These are phyloP conservation scores for Drosophila siamana DNA, from an alignment of 2,888 invertebrate species.

Conservation along the genomic window DNA sequence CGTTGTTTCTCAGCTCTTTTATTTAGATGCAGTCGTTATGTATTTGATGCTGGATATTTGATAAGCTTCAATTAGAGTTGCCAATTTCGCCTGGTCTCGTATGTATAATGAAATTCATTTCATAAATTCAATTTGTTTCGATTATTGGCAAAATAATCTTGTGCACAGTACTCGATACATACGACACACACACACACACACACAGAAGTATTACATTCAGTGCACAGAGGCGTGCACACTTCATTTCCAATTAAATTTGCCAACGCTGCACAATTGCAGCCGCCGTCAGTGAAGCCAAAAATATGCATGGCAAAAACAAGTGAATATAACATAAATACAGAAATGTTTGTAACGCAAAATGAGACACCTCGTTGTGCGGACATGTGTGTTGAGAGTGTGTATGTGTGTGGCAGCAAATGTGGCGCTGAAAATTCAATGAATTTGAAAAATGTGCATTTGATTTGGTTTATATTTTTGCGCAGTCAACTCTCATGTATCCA, in stretches of 20 bases:
- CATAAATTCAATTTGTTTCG: constrained; percentile 79
- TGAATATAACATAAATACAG: constrained; percentile 60
- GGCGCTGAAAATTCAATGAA: constrained; percentile 71
- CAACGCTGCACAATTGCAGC: constrained; percentile 68
- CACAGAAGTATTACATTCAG: constrained; percentile 10
- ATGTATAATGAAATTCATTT: constrained; percentile 73
- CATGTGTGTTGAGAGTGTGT: not conserved
- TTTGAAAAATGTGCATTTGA: constrained; percentile 80
- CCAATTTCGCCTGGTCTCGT: constrained; percentile 53
- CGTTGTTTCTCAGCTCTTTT: too few relatives aligned
- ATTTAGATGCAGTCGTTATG: constrained; percentile 30
- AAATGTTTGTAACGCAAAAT: constrained; percentile 55
- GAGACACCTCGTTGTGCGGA: constrained; percentile 12
- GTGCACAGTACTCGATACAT: constrained; percentile 44
- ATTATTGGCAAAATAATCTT: constrained; percentile 81
- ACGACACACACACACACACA: constrained; percentile 25
- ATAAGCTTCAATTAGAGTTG: constrained; percentile 72
- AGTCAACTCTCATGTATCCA: constrained; percentile 24
- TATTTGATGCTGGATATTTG: constrained; percentile 50
- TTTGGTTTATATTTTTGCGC: constrained; percentile 71
- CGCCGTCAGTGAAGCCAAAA: constrained; percentile 49
- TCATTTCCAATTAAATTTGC: constrained; percentile 81
- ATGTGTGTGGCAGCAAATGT: constrained; percentile 42
- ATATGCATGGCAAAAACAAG: constrained; percentile 58
- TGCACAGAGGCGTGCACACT: constrained; percentile 57